Percentiles rank a stretch among this genome's conserved stretches.
Conservation (phyloP, 1,140 invertebrate genomes). For the Drosophila guanche region DNA sequence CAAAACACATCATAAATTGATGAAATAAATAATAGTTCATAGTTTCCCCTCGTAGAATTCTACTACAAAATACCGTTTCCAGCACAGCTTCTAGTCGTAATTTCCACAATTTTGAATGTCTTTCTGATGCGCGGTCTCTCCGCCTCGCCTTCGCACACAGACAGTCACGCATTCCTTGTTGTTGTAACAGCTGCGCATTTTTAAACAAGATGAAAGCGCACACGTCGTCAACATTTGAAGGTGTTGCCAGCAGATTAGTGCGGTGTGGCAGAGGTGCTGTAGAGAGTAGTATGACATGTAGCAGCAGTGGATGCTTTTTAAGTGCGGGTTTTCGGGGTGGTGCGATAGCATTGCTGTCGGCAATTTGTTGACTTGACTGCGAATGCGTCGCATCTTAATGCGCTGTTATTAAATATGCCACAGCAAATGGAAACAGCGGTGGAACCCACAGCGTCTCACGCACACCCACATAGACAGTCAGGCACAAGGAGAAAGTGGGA, state of each 20-base stretch:
- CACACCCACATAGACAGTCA: background rate
- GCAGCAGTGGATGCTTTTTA: background rate
- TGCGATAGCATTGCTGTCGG: slow-evolving; percentile 55
- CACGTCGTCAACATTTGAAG: slow-evolving; percentile 63
- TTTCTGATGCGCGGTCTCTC: background rate
- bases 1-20: too few relatives aligned
- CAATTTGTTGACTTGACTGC: slow-evolving; percentile 78
- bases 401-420: slow-evolving; percentile 72
- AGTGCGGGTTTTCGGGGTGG: background rate
- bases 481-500: slow-evolving; percentile 14
- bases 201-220: slow-evolving; percentile 79
- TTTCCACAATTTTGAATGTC: background rate
- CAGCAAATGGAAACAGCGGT: slow-evolving; percentile 37
- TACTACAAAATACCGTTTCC: too few relatives aligned
- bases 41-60: too few relatives aligned
- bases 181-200: slow-evolving; percentile 74
- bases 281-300: background rate
- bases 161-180: slow-evolving; percentile 34
- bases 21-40: too few relatives aligned
- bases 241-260: slow-evolving; percentile 43
- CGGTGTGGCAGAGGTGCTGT: slow-evolving; percentile 16
- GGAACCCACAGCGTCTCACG: background rate
- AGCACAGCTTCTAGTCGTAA: background rate
- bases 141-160: slow-evolving; percentile 14
- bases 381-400: slow-evolving; percentile 78